Percentiles rank a stretch among this genome's conserved stretches.
phyloP scores from a whole-genome alignment of 2,113 vertebrate species.

The Fulica atra region DNA sequence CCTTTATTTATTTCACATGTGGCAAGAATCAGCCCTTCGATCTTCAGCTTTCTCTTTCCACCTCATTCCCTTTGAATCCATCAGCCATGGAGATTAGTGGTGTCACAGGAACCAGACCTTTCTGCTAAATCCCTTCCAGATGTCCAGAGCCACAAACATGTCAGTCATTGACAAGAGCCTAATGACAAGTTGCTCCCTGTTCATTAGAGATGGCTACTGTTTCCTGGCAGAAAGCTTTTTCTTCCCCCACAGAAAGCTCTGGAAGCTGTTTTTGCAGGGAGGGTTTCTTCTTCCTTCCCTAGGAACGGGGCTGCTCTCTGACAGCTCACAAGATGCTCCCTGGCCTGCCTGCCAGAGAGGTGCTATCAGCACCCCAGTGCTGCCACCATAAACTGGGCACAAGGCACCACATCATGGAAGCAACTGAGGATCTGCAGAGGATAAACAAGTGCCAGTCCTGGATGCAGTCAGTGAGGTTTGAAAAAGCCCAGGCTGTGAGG shows the following conservation, averaged over 20 bases:
- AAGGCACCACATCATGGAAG: rapidly evolving
- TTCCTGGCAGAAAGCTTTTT: conserved; percentile 42
- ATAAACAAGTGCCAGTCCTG: neutral
- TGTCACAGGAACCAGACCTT: conserved; percentile 56
- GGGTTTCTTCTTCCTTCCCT: neutral
- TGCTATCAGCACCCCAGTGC: neutral
- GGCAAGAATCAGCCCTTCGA: neutral
- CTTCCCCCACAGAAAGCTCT: neutral
- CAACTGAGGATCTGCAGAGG: neutral
- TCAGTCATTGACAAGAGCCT: conserved; percentile 61
- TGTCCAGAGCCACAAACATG: conserved; percentile 56
- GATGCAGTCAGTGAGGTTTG: neutral
- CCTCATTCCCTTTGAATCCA: conserved; percentile 7
- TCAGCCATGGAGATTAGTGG: conserved; percentile 8
- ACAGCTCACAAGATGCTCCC: neutral
- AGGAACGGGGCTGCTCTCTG: neutral
- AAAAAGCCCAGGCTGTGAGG: neutral
- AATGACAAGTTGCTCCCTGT: conserved; percentile 60
- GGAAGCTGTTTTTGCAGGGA: neutral
- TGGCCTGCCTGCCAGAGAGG: rapidly evolving
- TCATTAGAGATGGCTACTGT: conserved; percentile 58
- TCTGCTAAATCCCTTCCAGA: conserved; percentile 78
- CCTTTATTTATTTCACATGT: conserved; percentile 18
- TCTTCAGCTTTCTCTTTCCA: neutral
- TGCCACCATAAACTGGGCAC: neutral